These are phyloP conservation scores for Cydia pomonella DNA, from an alignment of 1,140 invertebrate genomes.

Conservation along the genomic window DNA sequence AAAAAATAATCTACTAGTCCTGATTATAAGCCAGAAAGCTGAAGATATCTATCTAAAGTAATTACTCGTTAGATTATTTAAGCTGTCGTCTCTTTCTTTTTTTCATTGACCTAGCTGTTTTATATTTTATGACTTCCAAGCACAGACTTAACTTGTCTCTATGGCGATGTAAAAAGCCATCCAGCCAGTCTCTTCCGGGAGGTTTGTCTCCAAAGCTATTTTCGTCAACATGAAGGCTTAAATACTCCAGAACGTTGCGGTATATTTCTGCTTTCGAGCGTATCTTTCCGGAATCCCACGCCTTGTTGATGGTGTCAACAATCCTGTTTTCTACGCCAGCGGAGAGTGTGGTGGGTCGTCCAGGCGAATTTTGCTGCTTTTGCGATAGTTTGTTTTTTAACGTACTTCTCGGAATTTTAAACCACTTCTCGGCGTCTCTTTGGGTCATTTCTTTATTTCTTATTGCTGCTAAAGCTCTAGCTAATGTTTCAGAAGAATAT, in stretches of 20 bases:
- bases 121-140: neutral
- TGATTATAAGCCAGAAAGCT: too few relatives aligned
- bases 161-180: neutral
- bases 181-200: neutral
- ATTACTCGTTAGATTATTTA: too few relatives aligned
- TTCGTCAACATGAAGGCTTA: neutral
- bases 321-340: neutral
- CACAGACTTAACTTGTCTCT: neutral
- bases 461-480: neutral
- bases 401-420: neutral
- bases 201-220: neutral
- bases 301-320: neutral
- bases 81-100: too few relatives aligned
- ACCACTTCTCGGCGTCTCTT: neutral
- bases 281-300: neutral
- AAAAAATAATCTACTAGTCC: too few relatives aligned
- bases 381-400: neutral
- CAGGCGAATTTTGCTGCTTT: neutral
- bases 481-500: too few relatives aligned
- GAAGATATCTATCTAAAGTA: too few relatives aligned
- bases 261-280: neutral
- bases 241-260: neutral
- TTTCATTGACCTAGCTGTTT: neutral
- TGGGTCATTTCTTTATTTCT: neutral
- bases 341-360: neutral